A percentile compares a stretch with the other conserved stretches of the same genome.
phyloP scores from a whole-genome alignment of 2,888 invertebrate species.

The Drosophila anomalata region DNA sequence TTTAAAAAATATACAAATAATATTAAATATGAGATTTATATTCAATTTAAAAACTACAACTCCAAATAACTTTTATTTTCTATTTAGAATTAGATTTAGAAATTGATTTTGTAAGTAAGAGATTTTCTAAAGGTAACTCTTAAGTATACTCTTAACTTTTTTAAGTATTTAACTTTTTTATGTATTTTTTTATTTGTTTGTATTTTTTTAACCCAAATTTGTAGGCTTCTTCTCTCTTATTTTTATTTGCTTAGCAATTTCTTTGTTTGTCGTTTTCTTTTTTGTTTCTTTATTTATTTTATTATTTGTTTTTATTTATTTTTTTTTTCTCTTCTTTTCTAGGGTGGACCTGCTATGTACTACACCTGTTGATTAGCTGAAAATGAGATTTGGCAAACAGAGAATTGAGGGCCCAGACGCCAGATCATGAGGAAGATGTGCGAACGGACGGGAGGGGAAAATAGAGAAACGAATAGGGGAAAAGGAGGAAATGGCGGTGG shows the following conservation, averaged over 20 bases:
- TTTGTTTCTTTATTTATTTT: constrained; percentile 15
- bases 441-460: not conserved
- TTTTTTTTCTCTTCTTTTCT: constrained; percentile 58
- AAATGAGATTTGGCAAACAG: constrained; percentile 45
- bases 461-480: not conserved
- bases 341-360: constrained; percentile 15
- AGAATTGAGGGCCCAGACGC: constrained; percentile 12
- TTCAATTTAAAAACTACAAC: no score
- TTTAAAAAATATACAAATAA: no score
- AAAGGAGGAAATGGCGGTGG: not conserved
- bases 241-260: not conserved
- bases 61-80: no score
- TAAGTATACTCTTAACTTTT: no score
- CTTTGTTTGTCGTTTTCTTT: no score
- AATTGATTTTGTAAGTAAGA: no score
- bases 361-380: constrained; percentile 68
- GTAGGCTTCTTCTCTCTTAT: not conserved
- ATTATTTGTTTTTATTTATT: constrained; percentile 47
- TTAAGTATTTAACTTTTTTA: no score
- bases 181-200: no score
- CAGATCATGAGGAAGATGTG: not conserved
- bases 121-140: not conserved
- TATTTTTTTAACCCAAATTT: not conserved
- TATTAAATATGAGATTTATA: no score
- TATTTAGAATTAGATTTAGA: no score